Base-by-base conservation (phyloP, 2,797 vertebrate species). In the Salarias fasciatus region DNA sequence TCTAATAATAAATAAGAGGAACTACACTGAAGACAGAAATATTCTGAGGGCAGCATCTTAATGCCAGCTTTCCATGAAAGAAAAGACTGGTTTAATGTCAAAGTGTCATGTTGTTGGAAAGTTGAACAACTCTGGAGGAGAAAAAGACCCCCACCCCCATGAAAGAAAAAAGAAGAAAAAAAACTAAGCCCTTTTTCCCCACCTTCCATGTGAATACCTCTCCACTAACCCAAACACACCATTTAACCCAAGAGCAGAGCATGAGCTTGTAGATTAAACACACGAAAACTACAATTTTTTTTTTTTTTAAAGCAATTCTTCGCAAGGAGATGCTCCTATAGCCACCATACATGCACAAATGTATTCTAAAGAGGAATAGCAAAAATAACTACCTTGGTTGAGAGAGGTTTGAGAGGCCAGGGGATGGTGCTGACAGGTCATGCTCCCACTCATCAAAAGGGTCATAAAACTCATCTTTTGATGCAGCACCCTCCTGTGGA, bases 391-490 rank as follows among this genome's bases (percentile, higher is more conserved):
- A 98, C 97, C 96, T 96, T 84, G 95, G 93, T 51, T 92, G 94
- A 70, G 96, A 98, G 74, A 98, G 89, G 11, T 89, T 92, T 28
- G 93, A 93, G 48, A 91, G 36, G 0, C 94, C 77, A 37, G 82
- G 56, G 12, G 91, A 92, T 29, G 88, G 87, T 53, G 86, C 88
- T 29, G 93, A 94, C 84, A 99, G 82, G 87, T 99, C 97, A 65
- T 94, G 95, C 64, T 99, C 97, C 98, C 98, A 99, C 72, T 97
- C 95, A 88, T 98, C 97, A 83, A 90, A 90, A 48, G 96, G 96
- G 78, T 95, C 93, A 74, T 96, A 97, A 93, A 98, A 97, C 65
- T 98, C 85, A 45, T 96, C 94, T 91, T 89, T 94, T 78, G 79
- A 87, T 72, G 78, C 69, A 33, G 86, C 62, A 55, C 93, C 92